phyloP scores from a whole-genome alignment of 2,797 vertebrate species.

The Rhinoraja longicauda region DNA sequence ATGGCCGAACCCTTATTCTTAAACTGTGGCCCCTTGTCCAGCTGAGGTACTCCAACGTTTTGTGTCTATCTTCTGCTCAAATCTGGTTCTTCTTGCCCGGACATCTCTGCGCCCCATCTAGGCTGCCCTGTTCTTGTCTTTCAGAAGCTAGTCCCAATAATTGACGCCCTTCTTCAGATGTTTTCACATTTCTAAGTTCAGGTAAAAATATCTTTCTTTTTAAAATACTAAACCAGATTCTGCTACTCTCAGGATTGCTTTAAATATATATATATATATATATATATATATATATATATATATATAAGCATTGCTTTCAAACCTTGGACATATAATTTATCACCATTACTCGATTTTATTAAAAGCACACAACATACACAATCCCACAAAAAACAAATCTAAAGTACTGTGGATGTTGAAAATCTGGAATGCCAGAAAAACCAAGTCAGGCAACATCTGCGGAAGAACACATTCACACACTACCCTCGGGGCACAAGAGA shows the following conservation, averaged over 20 bases:
- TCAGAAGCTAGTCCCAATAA: too few relatives aligned
- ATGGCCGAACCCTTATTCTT: too few relatives aligned
- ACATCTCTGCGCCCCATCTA: too few relatives aligned
- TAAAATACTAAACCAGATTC: neutral
- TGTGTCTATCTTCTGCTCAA: too few relatives aligned
- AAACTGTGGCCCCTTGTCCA: too few relatives aligned
- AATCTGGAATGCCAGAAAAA: neutral
- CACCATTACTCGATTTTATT: neutral
- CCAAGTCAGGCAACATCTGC: neutral
- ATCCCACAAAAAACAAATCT: neutral
- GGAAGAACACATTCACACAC: neutral
- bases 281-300: too few relatives aligned
- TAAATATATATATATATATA: too few relatives aligned
- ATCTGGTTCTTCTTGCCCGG: too few relatives aligned
- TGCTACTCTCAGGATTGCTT: neutral
- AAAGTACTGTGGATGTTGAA: neutral
- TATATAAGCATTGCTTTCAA: neutral
- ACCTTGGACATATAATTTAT: neutral
- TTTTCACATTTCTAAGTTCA: neutral
- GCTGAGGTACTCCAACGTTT: too few relatives aligned
- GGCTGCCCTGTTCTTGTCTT: too few relatives aligned
- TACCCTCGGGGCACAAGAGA: neutral
- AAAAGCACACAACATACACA: neutral
- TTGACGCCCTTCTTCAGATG: neutral
- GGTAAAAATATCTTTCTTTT: neutral